Evolutionary conservation across 1,140 invertebrate genomes (phyloP).

Genomic region (Drosophila repletoides): DNA sequence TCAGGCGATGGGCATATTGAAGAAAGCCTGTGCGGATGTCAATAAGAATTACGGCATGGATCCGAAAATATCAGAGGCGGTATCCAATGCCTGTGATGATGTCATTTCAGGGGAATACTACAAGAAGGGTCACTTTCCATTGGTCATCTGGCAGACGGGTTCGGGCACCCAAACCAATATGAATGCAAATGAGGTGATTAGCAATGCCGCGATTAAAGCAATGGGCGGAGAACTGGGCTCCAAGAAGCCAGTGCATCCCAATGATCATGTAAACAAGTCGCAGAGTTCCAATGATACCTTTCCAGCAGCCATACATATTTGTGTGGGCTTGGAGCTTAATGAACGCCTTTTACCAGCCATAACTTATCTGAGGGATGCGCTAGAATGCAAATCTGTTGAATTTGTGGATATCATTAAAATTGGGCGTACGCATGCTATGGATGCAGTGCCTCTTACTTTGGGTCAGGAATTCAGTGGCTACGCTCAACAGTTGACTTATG

Average conservation of each 20-base stretch:
- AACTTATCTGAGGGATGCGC: constrained; percentile 87
- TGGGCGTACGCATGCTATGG: constrained; percentile 93
- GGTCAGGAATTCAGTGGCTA: constrained; percentile 99
- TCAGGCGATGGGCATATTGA: constrained; percentile 97
- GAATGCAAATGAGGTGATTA: constrained; percentile 99
- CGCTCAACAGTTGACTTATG: constrained; percentile 91
- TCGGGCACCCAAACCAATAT: constrained; percentile 99
- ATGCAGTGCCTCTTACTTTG: constrained; percentile 97
- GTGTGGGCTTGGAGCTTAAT: constrained; percentile 95
- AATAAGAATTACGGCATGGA: constrained; percentile 98
- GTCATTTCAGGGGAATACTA: constrained; percentile 97
- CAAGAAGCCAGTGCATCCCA: constrained; percentile 98
- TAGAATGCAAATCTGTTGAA: constrained; percentile 90
- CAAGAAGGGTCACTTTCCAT: constrained; percentile 94
- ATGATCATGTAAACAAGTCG: constrained; percentile 99
- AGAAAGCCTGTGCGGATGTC: constrained; percentile 97
- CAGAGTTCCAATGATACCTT: constrained; percentile 99
- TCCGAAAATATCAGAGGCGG: constrained; percentile 92
- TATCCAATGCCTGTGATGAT: constrained; percentile 96
- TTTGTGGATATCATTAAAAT: constrained; percentile 98
- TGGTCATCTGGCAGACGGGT: constrained; percentile 99
- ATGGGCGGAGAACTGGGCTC: constrained; percentile 96
- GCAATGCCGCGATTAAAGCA: constrained; percentile 97
- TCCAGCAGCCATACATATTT: constrained; percentile 99
- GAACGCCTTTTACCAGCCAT: constrained; percentile 92